These are phyloP conservation scores for Catharus bicknelli DNA, from an alignment of 2,113 vertebrate species.

Conservation along the genomic window DNA sequence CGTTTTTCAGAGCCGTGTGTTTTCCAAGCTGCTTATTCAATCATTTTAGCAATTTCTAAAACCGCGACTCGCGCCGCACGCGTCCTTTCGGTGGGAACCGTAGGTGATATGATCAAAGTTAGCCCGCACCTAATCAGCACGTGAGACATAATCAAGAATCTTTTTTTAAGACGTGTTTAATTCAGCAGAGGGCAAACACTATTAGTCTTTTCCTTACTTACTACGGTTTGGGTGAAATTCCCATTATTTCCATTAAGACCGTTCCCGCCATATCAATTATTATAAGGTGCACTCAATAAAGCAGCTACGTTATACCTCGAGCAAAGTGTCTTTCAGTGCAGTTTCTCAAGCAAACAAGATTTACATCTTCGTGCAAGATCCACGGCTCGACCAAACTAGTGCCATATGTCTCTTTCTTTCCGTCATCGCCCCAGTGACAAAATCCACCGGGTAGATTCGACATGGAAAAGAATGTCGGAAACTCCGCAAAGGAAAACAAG, in stretches of 20 bases:
- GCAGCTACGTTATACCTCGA: not conserved
- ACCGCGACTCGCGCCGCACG: fast-evolving
- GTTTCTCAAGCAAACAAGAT: slow-evolving; percentile 64
- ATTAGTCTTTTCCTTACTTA: slow-evolving; percentile 64
- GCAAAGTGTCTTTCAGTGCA: slow-evolving; percentile 27
- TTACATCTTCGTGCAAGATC: slow-evolving; percentile 42
- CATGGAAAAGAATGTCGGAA: slow-evolving; percentile 24
- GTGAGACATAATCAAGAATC: not conserved
- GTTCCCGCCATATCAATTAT: not conserved
- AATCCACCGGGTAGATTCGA: not conserved
- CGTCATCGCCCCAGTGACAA: slow-evolving; percentile 30
- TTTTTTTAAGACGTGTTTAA: slow-evolving; percentile 64
- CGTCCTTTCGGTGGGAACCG: slow-evolving; percentile 9
- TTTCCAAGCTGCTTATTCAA: slow-evolving; percentile 33
- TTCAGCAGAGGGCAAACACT: slow-evolving; percentile 47
- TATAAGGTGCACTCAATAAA: slow-evolving; percentile 52
- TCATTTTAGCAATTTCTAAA: slow-evolving; percentile 46
- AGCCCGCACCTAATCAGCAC: slow-evolving; percentile 34
- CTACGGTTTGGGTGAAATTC: slow-evolving; percentile 46
- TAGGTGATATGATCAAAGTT: slow-evolving; percentile 59
- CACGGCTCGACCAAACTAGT: slow-evolving; percentile 22
- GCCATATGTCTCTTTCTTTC: slow-evolving; percentile 41
- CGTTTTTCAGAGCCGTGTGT: not conserved
- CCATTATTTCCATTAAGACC: slow-evolving; percentile 58
- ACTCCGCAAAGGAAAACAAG: slow-evolving; percentile 11